These are phyloP conservation scores for Actenoides lindsayi DNA, from an alignment of 2,113 vertebrate species.

Conservation along the genomic window DNA sequence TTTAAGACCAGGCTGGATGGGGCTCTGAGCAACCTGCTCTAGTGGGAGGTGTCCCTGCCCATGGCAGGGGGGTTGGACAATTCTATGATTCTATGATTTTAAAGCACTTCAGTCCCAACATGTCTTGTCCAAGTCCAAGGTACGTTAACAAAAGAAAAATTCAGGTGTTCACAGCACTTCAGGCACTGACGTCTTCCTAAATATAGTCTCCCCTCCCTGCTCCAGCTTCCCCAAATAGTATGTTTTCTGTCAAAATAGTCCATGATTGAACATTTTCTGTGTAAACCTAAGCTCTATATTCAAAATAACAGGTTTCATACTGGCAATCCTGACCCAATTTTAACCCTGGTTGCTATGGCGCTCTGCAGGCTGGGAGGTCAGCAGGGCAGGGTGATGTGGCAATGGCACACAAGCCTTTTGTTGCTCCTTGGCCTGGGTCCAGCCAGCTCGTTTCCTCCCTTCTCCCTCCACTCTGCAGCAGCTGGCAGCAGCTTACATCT, in stretches of 20 bases:
- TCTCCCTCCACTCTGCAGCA: background rate
- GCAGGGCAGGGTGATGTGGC: rapidly evolving
- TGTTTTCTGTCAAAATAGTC: background rate
- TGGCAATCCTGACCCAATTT: slow-evolving; percentile 15
- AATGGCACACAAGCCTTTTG: slow-evolving; percentile 32
- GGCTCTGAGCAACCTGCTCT: too few relatives aligned
- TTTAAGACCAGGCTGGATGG: too few relatives aligned
- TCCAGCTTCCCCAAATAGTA: background rate
- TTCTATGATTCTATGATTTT: background rate
- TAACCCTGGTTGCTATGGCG: slow-evolving; percentile 17
- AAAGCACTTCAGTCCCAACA: background rate
- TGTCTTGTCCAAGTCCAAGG: background rate
- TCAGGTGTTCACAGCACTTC: background rate
- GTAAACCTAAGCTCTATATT: background rate
- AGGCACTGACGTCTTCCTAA: background rate
- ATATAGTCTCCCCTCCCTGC: background rate
- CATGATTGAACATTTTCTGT: background rate
- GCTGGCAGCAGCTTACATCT: background rate
- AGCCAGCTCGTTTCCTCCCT: background rate
- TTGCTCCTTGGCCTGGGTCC: slow-evolving; percentile 33
- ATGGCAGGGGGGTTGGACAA: too few relatives aligned
- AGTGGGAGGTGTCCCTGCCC: too few relatives aligned
- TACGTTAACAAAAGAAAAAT: background rate
- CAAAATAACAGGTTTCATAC: background rate
- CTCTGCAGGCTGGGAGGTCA: rapidly evolving